phyloP scores from a whole-genome alignment of 2,888 invertebrate species.

The Lomographa bimaculata region DNA sequence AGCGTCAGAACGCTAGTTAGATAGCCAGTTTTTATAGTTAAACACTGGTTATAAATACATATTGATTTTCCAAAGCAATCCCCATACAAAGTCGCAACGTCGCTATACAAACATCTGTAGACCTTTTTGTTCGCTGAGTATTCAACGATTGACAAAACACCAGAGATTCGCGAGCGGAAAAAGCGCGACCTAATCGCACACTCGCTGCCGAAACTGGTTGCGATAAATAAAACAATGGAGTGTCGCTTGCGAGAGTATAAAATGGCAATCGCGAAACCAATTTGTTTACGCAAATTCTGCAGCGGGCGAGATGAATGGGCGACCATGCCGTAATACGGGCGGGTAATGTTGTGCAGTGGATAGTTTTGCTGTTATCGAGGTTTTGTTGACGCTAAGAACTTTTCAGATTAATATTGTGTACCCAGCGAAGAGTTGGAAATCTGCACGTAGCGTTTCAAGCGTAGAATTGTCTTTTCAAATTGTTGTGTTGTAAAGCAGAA shows the following conservation, averaged over 20 bases:
- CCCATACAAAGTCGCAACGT: too few relatives aligned
- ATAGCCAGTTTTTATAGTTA: too few relatives aligned
- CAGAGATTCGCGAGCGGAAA: constrained; percentile 75
- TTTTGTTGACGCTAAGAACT: constrained; percentile 36
- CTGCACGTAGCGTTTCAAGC: too few relatives aligned
- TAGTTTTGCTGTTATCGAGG: constrained; percentile 27
- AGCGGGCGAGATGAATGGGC: constrained; percentile 82
- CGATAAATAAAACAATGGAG: constrained; percentile 83
- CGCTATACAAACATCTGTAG: too few relatives aligned
- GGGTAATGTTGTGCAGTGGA: constrained; percentile 52
- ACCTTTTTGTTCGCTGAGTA: too few relatives aligned
- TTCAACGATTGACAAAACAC: constrained; percentile 70
- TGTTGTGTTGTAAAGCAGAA: too few relatives aligned
- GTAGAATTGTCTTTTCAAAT: too few relatives aligned
- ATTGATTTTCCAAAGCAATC: too few relatives aligned
- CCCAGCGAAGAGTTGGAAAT: too few relatives aligned
- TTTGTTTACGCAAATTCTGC: constrained; percentile 84
- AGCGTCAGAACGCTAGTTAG: too few relatives aligned
- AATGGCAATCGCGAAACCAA: constrained; percentile 84
- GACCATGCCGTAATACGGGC: constrained; percentile 79
- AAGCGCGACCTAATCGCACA: constrained; percentile 79
- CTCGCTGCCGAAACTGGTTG: constrained; percentile 77
- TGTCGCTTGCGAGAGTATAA: constrained; percentile 80
- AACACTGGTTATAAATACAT: too few relatives aligned
- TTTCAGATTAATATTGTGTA: neutral